Evolutionary conservation across 2,888 invertebrate species (phyloP).

Genomic region (Gibbula magus): DNA sequence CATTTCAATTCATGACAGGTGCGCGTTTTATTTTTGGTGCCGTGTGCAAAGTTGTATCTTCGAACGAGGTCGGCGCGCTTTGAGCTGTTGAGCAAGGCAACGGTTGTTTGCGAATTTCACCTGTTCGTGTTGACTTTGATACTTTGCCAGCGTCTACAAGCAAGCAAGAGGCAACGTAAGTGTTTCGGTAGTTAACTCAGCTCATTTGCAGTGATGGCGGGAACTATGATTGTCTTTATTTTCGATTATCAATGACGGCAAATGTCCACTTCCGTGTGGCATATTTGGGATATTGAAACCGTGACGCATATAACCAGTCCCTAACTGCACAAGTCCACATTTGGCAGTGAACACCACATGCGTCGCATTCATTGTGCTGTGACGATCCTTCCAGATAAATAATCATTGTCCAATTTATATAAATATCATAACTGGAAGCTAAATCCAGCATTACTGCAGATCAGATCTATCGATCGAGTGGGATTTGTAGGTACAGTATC

Average conservation of each 20-base stretch:
- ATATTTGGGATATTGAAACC: background rate
- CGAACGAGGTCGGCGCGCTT: background rate
- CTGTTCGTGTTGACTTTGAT: background rate
- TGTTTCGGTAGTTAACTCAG: background rate
- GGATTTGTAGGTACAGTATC: no score
- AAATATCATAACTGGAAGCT: no score
- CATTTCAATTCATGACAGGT: no score
- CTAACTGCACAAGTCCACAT: background rate
- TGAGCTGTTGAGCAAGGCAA: background rate
- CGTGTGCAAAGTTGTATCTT: slow-evolving; percentile 5
- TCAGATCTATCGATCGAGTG: no score
- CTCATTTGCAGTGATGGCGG: background rate
- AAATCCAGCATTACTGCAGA: no score
- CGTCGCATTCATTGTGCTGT: no score
- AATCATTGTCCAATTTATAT: no score
- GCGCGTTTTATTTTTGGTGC: background rate
- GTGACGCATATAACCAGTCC: background rate
- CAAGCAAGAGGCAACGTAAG: background rate
- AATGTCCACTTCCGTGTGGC: background rate
- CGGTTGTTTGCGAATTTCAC: background rate
- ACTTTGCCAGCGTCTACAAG: background rate
- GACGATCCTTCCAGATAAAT: no score
- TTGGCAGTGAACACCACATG: no score
- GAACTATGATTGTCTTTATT: background rate
- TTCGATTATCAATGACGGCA: background rate